Evolutionary conservation across 2,797 vertebrate species (phyloP).

Genomic region (Acanthornis magna): DNA sequence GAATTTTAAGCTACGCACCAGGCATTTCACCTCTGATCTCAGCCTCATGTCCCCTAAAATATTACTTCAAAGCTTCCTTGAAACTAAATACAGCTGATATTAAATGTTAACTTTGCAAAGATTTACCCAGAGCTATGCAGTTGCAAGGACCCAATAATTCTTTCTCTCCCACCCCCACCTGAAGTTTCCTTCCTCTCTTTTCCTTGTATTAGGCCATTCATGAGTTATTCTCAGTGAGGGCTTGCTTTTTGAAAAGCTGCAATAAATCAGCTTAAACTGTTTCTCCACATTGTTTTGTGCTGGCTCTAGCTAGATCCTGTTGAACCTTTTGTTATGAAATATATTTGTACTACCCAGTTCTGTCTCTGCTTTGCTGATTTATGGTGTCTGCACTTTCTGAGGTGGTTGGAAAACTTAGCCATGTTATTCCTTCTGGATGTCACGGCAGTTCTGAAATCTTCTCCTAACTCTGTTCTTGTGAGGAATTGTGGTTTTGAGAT

Average conservation of each 20-base stretch:
- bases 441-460: neutral
- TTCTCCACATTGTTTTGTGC: constrained; percentile 17
- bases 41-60: neutral
- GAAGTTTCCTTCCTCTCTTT: constrained; percentile 36
- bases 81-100: constrained; percentile 24
- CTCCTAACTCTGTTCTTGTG: neutral
- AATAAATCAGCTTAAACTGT: constrained; percentile 48
- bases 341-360: neutral
- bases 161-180: neutral
- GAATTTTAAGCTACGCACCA: neutral
- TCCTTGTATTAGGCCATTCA: neutral
- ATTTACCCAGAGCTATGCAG: neutral
- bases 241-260: neutral
- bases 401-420: neutral
- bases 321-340: constrained; percentile 50
- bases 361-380: constrained; percentile 8
- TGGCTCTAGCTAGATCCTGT: constrained; percentile 24
- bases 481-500: neutral
- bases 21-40: constrained; percentile 5
- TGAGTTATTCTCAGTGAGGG: neutral
- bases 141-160: constrained; percentile 8
- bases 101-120: neutral
- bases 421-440: neutral
- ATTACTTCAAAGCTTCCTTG: neutral
- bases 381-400: constrained; percentile 4